phyloP scores from a whole-genome alignment of 2,797 vertebrate genomes.

The Myotis planiceps region DNA sequence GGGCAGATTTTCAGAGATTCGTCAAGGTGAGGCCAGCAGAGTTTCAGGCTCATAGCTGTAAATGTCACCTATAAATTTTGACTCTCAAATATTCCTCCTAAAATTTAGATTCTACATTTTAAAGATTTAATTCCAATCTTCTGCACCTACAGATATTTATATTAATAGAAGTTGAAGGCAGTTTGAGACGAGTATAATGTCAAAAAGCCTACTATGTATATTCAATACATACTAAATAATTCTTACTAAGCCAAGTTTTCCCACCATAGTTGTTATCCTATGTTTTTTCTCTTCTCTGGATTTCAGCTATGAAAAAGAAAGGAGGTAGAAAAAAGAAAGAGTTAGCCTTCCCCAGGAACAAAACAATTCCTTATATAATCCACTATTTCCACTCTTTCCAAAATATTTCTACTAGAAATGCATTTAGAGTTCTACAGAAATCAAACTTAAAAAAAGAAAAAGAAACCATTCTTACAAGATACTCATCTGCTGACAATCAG shows the following conservation, averaged over 20 bases:
- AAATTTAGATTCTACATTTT: background rate
- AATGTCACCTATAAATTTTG: background rate
- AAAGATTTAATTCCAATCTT: background rate
- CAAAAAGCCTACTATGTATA: background rate
- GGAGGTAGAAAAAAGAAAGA: background rate
- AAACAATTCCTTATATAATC: background rate
- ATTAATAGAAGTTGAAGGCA: background rate
- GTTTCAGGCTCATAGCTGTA: background rate
- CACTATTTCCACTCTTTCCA: conserved; percentile 43
- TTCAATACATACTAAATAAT: background rate
- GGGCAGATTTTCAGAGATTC: background rate
- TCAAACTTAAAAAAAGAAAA: background rate
- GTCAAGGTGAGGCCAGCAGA: background rate
- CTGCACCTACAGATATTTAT: background rate
- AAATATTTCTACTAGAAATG: background rate
- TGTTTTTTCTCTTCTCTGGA: background rate
- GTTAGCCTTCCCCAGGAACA: background rate
- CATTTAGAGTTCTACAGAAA: conserved; percentile 56
- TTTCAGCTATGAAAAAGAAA: background rate
- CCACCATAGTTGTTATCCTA: background rate
- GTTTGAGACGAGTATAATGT: background rate
- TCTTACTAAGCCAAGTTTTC: background rate
- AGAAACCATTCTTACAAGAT: background rate
- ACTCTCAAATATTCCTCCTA: background rate
- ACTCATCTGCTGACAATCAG: conserved; percentile 65